A percentile compares a stretch with the other conserved stretches of the same genome.
These are phyloP conservation scores for Sternarchorhynchus goeldii DNA, from an alignment of 2,797 vertebrate genomes.

Conservation along the genomic window DNA sequence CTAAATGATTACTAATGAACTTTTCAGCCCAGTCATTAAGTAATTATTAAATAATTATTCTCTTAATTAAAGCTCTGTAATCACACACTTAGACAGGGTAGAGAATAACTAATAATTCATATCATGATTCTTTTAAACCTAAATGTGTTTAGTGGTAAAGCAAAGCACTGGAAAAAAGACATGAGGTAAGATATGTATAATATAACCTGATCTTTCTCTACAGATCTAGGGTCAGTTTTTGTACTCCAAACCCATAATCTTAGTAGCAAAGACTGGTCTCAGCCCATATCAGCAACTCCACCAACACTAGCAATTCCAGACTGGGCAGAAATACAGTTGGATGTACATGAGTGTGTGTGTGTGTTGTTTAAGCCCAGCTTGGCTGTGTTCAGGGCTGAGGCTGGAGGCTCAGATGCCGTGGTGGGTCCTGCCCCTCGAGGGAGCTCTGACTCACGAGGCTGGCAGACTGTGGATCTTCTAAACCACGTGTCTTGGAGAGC, in stretches of 20 bases:
- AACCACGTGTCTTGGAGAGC: constrained; percentile 48
- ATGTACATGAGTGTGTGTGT: constrained; percentile 10
- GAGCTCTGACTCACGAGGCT: constrained; percentile 43
- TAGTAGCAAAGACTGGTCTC: background rate
- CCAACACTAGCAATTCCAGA: constrained; percentile 24
- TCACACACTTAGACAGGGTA: background rate
- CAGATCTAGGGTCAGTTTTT: background rate
- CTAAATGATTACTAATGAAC: background rate
- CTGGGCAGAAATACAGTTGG: constrained; percentile 35
- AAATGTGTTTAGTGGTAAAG: too few species aligned
- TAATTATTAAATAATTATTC: background rate
- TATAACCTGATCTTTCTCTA: too few species aligned
- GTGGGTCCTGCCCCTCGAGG: constrained; percentile 6
- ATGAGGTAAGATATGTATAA: too few species aligned
- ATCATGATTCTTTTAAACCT: background rate
- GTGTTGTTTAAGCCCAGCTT: constrained; percentile 34
- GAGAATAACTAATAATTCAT: background rate
- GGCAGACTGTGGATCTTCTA: constrained; percentile 40
- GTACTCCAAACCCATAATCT: too few species aligned
- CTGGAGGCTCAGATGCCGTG: constrained; percentile 25
- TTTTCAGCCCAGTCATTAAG: too few species aligned
- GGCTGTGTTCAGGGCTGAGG: constrained; percentile 22
- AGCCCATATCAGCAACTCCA: background rate
- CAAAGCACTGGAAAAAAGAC: too few species aligned
- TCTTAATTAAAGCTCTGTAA: background rate